phyloP scores from a whole-genome alignment of 2,113 vertebrate genomes.

The Pycnonotus jocosus region DNA sequence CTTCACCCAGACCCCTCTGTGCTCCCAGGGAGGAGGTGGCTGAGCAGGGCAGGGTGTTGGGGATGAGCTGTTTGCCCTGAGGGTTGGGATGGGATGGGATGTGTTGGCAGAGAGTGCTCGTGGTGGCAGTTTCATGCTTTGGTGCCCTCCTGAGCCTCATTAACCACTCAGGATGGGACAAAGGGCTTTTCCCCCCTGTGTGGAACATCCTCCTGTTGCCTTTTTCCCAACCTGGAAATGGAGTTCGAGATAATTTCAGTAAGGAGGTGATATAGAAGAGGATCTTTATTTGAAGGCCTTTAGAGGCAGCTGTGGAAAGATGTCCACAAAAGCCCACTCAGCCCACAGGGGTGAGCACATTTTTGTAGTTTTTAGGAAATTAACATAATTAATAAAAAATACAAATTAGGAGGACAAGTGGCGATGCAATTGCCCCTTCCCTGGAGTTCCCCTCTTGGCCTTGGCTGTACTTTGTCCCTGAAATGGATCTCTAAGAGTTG shows the following conservation, averaged over 20 bases:
- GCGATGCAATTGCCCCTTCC: background rate
- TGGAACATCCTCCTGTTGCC: background rate
- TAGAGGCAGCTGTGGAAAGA: background rate
- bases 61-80: rapidly evolving
- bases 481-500: background rate
- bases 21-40: rapidly evolving
- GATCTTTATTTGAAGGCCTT: background rate
- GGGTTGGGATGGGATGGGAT: background rate
- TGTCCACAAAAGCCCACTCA: background rate
- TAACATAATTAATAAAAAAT: background rate
- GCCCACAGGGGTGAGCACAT: background rate
- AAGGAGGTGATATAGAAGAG: too few relatives aligned
- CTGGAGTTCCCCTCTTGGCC: background rate
- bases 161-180: background rate
- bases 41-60: background rate
- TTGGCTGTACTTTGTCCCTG: background rate
- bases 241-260: background rate
- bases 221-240: background rate
- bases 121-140: background rate
- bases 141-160: background rate
- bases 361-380: background rate
- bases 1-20: rapidly evolving
- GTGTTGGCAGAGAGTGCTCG: background rate
- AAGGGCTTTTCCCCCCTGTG: background rate
- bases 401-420: background rate